Evolutionary conservation across 2,888 invertebrate species (phyloP), one percentile per base, ranked within the genome.

Genomic region (Xestia rhomboidea): DNA sequence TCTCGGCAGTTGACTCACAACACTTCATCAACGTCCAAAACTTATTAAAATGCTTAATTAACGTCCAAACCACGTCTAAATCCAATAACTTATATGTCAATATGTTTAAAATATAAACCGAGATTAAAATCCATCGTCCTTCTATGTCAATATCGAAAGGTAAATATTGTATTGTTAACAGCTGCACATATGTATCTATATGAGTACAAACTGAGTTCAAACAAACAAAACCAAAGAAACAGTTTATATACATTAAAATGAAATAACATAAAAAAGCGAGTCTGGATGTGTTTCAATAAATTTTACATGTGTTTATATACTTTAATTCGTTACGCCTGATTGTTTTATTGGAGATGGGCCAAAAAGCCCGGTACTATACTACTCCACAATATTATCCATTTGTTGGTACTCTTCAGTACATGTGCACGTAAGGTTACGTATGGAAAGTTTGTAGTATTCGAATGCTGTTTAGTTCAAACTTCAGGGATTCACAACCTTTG

Each of bases 271-370:
- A 94, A 94, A 85, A 94, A 92, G 85, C 89, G 85, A 87, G 90
- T 92, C 91, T 93, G 93, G 90, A 90, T 90, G 86, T 85, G 84
- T 86, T 90, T 91, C 92, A 90, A 94, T 95, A 95, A 94, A 95
- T 94, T 92, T 88, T 88, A 86, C 89, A 83, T 90, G 90, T 93
- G 92, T 95, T 94, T 94, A 90, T 90, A 85, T 92, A 89, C 89
- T 92, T 93, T 89, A 91, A 92, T 91, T 90, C 88, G 92, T 92
- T 90, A 91, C 91, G 93, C 85, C 91, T 94, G 95, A 96, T 95
- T 94, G 95, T 94, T 95, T 95, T 94, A 89, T 93, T 96, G 96
- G 96, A 92, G 84, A 70, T 76, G 78, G 51, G 95, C 96, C 96
- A 96, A 95, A 93, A 92, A 92, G 92, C 92, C 87, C 84, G 83